Conservation (phyloP, 2,113 vertebrate genomes). For the Chamaea fasciata region DNA sequence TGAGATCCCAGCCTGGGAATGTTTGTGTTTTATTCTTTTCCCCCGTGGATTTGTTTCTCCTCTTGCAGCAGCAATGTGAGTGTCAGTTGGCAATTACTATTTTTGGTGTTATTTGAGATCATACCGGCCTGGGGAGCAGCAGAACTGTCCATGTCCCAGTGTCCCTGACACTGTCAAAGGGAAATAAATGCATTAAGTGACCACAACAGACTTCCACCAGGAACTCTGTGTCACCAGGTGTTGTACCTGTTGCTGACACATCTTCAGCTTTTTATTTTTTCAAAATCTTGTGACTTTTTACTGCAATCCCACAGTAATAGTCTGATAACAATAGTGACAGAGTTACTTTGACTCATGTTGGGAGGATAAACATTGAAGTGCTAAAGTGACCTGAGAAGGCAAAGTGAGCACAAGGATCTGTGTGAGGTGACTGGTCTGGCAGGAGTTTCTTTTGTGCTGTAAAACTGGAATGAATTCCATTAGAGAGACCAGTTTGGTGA, state of each 20-base stretch:
- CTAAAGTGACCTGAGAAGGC: not conserved
- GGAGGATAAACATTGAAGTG: not conserved
- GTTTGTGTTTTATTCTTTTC: not conserved
- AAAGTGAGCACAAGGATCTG: fast-evolving
- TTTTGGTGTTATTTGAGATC: constrained; percentile 8
- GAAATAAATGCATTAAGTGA: not conserved
- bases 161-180: not conserved
- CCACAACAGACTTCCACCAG: not conserved
- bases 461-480: not conserved
- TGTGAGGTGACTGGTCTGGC: not conserved
- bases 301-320: not conserved
- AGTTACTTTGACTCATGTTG: not conserved
- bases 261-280: not conserved
- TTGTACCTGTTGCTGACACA: not conserved
- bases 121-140: not conserved
- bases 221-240: not conserved
- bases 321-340: not conserved
- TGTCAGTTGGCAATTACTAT: not conserved
- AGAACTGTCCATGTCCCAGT: not conserved
- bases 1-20: fast-evolving
- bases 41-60: not conserved
- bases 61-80: not conserved
- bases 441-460: not conserved
- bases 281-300: not conserved
- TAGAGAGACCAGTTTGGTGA: not conserved